phyloP scores from a whole-genome alignment of 2,888 invertebrate species.

The Tanypteryx hageni region DNA sequence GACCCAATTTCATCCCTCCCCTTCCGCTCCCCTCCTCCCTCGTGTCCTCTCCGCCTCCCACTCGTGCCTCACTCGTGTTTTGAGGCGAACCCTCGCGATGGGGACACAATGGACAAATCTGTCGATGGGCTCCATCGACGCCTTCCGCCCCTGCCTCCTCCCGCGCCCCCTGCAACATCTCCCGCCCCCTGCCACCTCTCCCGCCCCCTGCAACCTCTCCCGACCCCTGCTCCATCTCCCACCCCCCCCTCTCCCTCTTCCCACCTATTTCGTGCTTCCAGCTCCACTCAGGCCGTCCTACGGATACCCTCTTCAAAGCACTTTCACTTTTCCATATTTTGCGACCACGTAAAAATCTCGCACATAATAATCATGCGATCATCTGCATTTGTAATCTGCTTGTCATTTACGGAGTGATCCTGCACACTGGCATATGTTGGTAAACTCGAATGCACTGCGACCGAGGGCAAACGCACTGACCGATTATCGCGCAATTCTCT shows the following conservation, averaged over 20 bases:
- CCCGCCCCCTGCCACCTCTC: no score
- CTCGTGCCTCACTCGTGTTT: no score
- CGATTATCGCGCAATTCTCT: no score
- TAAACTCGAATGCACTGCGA: no score
- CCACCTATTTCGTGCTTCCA: no score
- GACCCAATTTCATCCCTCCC: not conserved
- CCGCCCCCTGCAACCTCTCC: not conserved
- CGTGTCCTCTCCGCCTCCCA: no score
- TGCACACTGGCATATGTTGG: no score
- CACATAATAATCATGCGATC: not conserved
- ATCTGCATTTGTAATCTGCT: not conserved
- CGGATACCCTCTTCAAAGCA: slow-evolving; percentile 6
- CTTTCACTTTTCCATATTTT: slow-evolving; percentile 35
- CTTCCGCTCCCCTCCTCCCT: not conserved
- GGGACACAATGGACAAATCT: slow-evolving; percentile 7
- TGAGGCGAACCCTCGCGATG: not conserved
- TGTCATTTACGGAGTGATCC: not conserved
- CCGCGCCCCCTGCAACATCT: no score
- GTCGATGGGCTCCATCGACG: not conserved
- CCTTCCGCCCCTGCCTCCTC: not conserved
- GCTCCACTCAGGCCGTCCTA: not conserved
- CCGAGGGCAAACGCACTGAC: no score
- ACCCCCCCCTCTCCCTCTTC: not conserved
- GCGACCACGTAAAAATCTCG: slow-evolving; percentile 11
- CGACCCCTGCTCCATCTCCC: no score